Conservation (phyloP, 2,113 vertebrate species). For the Carlito syrichta region DNA sequence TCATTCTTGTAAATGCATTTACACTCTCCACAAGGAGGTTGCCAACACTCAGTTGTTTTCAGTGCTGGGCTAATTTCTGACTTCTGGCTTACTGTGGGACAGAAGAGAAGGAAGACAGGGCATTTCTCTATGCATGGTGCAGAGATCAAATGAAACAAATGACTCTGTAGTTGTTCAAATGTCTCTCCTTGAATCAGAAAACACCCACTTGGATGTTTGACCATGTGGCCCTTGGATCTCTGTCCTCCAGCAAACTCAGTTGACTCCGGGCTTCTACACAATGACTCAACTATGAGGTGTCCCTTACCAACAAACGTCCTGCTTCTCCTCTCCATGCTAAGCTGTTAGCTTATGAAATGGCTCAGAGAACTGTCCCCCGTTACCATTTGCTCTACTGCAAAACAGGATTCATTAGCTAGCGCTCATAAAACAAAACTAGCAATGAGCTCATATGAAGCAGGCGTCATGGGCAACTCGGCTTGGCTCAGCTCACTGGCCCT, state of each 20-base stretch:
- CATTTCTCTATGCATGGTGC: not conserved
- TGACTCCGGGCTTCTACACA: not conserved
- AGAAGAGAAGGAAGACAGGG: not conserved
- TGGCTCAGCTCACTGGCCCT: not conserved
- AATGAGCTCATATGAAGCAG: not conserved
- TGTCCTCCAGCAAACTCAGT: not conserved
- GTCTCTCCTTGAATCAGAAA: not conserved
- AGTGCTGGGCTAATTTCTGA: not conserved
- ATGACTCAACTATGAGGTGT: not conserved
- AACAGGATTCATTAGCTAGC: not conserved
- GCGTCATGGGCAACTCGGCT: not conserved
- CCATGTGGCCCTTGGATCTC: not conserved
- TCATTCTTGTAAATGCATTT: not conserved
- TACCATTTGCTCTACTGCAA: not conserved
- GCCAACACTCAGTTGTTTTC: not conserved
- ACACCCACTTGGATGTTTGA: not conserved
- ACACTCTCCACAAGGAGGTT: not conserved
- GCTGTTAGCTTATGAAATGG: not conserved
- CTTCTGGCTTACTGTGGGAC: not conserved
- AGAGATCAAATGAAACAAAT: fast-evolving
- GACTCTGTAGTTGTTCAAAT: not conserved
- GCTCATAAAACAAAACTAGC: not conserved
- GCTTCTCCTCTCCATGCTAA: not conserved
- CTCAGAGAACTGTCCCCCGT: not conserved
- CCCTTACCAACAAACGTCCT: not conserved